Evolutionary conservation across 2,888 invertebrate species (phyloP).

Genomic region (Latrodectus elegans): DNA sequence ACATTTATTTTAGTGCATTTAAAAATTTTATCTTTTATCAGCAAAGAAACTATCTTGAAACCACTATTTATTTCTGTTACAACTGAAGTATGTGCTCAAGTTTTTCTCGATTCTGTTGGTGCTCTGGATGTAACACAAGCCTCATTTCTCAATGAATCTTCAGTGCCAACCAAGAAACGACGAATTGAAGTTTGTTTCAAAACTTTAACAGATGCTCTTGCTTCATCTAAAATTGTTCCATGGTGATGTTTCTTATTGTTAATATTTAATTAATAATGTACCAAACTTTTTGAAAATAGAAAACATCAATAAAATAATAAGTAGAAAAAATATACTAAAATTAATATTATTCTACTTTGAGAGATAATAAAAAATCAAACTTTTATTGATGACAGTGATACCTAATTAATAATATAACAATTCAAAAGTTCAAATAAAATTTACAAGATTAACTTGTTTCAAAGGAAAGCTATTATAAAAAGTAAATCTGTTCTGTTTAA

Average conservation of each 20-base stretch:
- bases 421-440: too few species aligned
- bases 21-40: constrained; percentile 26
- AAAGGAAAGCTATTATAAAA: too few species aligned
- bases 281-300: too few species aligned
- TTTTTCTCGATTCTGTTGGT: constrained; percentile 42
- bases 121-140: constrained; percentile 50
- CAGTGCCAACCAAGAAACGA: constrained; percentile 45
- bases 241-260: constrained; percentile 27
- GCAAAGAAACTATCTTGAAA: constrained; percentile 62
- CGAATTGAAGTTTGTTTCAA: constrained; percentile 54
- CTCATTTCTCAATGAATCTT: constrained; percentile 31
- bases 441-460: too few species aligned
- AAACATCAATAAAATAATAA: too few species aligned
- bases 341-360: too few species aligned
- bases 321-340: too few species aligned
- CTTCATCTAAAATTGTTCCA: constrained; percentile 54
- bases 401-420: too few species aligned
- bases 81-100: constrained; percentile 61
- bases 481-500: too few species aligned
- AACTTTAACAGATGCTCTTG: constrained; percentile 50
- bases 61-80: constrained; percentile 55
- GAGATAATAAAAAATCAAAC: too few species aligned
- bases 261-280: too few species aligned
- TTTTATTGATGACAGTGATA: too few species aligned
- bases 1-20: not conserved